These are phyloP conservation scores for Tachuris rubrigastra DNA, from an alignment of 2,113 vertebrate species.

Conservation along the genomic window DNA sequence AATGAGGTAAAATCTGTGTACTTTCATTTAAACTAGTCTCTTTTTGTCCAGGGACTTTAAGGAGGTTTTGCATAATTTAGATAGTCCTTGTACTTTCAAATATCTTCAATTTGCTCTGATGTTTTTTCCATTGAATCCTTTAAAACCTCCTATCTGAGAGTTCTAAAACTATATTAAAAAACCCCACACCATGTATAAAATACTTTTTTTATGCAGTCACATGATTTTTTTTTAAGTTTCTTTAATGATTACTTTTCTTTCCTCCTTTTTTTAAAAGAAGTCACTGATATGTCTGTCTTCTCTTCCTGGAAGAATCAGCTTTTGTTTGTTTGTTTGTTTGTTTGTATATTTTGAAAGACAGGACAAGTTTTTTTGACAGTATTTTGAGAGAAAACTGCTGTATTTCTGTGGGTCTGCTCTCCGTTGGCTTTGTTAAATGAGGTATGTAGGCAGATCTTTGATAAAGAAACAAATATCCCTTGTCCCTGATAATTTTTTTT, in stretches of 20 bases:
- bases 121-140: not conserved
- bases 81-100: not conserved
- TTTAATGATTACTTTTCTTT: not conserved
- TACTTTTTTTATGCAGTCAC: not conserved
- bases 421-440: not conserved
- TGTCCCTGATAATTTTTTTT: not conserved
- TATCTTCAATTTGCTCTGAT: not conserved
- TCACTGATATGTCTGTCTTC: not conserved
- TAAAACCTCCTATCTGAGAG: not conserved
- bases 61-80: not conserved
- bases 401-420: not conserved
- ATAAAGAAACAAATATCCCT: not conserved
- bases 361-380: not conserved
- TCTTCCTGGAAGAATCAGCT: not conserved
- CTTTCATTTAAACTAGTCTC: not conserved
- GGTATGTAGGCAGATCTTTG: not conserved
- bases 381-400: not conserved
- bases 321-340: not conserved
- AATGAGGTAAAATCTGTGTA: not conserved
- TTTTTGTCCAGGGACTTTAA: not conserved
- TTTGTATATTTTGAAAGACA: not conserved
- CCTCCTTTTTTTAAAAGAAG: not conserved
- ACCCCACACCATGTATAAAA: not conserved
- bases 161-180: not conserved
- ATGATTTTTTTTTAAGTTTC: not conserved